Evolutionary conservation across 2,797 vertebrate genomes (phyloP).

Genomic region (Arrhamphus sclerolepis): DNA sequence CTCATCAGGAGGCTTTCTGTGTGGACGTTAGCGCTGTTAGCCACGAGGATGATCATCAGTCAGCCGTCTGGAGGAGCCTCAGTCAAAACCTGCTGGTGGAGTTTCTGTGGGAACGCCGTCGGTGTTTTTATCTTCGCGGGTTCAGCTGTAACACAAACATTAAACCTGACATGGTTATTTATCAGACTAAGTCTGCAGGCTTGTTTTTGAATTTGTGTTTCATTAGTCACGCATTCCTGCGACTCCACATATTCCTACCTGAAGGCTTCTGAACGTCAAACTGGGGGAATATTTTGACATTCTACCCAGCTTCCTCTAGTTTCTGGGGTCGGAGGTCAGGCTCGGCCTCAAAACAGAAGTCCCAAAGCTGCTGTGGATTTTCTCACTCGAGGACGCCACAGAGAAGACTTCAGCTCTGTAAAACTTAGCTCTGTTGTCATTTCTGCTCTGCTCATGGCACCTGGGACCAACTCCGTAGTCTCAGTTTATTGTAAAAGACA

Average conservation of each 20-base stretch:
- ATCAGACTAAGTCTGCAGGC: no score
- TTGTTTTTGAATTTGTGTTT: not conserved
- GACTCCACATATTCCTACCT: conserved; percentile 23
- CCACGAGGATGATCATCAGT: conserved; percentile 13
- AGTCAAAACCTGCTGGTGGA: conserved; percentile 13
- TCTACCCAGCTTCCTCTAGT: conserved; percentile 3
- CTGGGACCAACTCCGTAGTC: no score
- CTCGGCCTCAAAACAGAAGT: not conserved
- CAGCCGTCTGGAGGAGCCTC: conserved; percentile 15
- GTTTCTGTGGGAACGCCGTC: not conserved
- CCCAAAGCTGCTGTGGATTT: conserved; percentile 26
- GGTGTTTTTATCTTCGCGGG: not conserved
- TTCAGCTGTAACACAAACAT: not conserved
- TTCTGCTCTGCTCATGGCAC: no score
- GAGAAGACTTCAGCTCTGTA: no score
- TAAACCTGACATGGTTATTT: not conserved
- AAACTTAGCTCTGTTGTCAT: no score
- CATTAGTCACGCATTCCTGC: conserved; percentile 31
- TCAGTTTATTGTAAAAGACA: no score
- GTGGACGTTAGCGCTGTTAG: conserved; percentile 17
- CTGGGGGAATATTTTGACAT: conserved; percentile 6
- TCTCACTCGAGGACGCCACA: not conserved
- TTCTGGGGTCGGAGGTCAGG: conserved; percentile 29
- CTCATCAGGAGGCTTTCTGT: no score
- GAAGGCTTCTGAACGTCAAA: conserved; percentile 4